These are phyloP conservation scores for Zygaena filipendulae DNA, from an alignment of 2,888 invertebrate genomes.

Conservation along the genomic window DNA sequence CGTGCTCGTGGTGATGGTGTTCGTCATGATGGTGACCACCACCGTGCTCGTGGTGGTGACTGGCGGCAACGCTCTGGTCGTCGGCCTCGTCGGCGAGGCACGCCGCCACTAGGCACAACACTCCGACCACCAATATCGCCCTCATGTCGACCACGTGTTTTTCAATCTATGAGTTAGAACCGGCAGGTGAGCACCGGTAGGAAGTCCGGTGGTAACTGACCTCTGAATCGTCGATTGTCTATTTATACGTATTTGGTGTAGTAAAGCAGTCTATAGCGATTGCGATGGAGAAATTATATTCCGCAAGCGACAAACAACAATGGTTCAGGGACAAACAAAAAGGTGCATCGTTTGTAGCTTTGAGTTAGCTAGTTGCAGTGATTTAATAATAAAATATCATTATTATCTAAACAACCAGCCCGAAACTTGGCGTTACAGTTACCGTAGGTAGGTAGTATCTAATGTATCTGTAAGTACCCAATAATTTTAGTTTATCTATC, in stretches of 20 bases:
- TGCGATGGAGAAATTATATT: constrained; percentile 49
- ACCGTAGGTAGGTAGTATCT: no score
- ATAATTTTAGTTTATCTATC: no score
- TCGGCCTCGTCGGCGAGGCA: constrained; percentile 35
- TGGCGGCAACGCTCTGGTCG: constrained; percentile 59
- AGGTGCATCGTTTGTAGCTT: no score
- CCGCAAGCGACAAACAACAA: constrained; percentile 45
- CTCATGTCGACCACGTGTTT: constrained; percentile 29
- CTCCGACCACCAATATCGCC: constrained; percentile 39
- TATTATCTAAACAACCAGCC: constrained; percentile 24
- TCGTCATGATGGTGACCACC: constrained; percentile 75
- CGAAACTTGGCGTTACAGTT: no score
- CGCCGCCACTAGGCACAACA: constrained; percentile 41
- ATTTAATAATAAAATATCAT: constrained; percentile 14
- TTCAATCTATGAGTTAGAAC: constrained; percentile 2
- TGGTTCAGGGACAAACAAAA: constrained; percentile 60
- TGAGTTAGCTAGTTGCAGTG: no score
- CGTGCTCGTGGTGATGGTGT: constrained; percentile 76
- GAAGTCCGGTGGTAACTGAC: constrained; percentile 55
- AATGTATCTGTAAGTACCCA: no score
- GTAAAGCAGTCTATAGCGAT: constrained; percentile 30
- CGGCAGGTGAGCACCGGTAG: constrained; percentile 24
- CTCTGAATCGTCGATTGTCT: constrained; percentile 39
- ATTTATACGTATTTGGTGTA: constrained; percentile 49
- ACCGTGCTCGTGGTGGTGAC: constrained; percentile 64